Evolutionary conservation across 2,888 invertebrate genomes (phyloP).

Genomic region (Helobdella robusta): DNA sequence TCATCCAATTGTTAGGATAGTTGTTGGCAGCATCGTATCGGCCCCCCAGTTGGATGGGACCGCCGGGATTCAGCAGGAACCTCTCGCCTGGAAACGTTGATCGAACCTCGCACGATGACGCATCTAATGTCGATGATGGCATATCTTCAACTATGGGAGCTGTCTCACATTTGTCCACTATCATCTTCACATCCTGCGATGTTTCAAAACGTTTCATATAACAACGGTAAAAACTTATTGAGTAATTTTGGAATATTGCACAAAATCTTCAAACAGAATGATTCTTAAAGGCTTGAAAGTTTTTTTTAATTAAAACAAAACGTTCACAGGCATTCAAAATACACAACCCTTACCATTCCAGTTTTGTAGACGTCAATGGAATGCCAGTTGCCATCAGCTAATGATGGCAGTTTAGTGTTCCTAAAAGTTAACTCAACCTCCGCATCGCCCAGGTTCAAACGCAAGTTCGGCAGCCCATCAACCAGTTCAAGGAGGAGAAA

Average conservation of each 20-base stretch:
- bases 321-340: not conserved
- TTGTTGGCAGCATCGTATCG: constrained; percentile 11
- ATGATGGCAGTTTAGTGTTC: constrained; percentile 36
- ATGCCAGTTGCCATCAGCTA: constrained; percentile 97
- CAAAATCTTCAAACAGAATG: too few relatives aligned
- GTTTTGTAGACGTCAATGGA: constrained; percentile 67
- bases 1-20: constrained; percentile 11
- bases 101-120: constrained; percentile 16
- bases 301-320: not conserved
- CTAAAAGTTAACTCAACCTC: constrained; percentile 22
- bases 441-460: constrained; percentile 69
- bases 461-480: constrained; percentile 78
- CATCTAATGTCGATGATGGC: constrained; percentile 13
- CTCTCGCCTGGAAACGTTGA: constrained; percentile 8
- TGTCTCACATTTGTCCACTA: constrained; percentile 27
- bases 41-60: constrained; percentile 28
- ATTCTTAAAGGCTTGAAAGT: too few relatives aligned
- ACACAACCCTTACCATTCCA: constrained; percentile 39
- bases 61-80: constrained; percentile 18
- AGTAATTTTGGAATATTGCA: not conserved
- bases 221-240: not conserved
- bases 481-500: constrained; percentile 54
- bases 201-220: not conserved
- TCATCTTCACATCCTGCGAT: constrained; percentile 25
- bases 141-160: constrained; percentile 24